Conservation (phyloP, 2,888 invertebrate species). For the Oligia latruncula region DNA sequence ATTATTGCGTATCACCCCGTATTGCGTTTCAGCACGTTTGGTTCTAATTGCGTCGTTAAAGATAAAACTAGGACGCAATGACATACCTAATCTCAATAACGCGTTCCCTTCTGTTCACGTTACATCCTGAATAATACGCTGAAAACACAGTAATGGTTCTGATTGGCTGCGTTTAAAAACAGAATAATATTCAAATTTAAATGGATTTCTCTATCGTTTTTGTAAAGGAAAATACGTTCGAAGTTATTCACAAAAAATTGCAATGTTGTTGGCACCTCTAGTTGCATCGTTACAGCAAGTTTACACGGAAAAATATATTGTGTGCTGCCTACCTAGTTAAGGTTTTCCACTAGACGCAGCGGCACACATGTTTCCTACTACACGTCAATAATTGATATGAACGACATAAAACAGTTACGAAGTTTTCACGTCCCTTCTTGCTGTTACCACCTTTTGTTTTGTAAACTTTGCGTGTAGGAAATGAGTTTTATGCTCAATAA, state of each 20-base stretch:
- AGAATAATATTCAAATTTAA: constrained; percentile 14
- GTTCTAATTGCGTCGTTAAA: constrained; percentile 57
- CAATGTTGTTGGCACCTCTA: constrained; percentile 45
- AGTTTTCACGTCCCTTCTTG: constrained; percentile 56
- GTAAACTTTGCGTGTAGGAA: constrained; percentile 62
- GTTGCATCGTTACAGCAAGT: constrained; percentile 45
- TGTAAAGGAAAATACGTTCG: constrained; percentile 28
- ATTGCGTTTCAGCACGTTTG: constrained; percentile 58
- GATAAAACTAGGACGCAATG: constrained; percentile 55
- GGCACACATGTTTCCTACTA: constrained; percentile 48
- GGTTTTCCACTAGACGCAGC: constrained; percentile 18
- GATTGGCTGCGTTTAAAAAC: constrained; percentile 28
- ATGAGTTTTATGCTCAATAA: constrained; percentile 56
- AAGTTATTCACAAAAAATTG: constrained; percentile 23
- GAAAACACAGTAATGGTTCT: constrained; percentile 21
- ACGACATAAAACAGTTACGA: constrained; percentile 63
- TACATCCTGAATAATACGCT: constrained; percentile 15
- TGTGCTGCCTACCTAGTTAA: constrained; percentile 27
- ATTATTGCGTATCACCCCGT: constrained; percentile 60
- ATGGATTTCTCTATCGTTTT: constrained; percentile 19
- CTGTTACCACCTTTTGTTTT: constrained; percentile 66
- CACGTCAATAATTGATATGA: constrained; percentile 65
- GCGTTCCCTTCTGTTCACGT: constrained; percentile 25
- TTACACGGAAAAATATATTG: constrained; percentile 46
- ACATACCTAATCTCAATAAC: constrained; percentile 55